Base-by-base conservation (phyloP, 2,888 invertebrate genomes). In the Drosophila borborema region DNA sequence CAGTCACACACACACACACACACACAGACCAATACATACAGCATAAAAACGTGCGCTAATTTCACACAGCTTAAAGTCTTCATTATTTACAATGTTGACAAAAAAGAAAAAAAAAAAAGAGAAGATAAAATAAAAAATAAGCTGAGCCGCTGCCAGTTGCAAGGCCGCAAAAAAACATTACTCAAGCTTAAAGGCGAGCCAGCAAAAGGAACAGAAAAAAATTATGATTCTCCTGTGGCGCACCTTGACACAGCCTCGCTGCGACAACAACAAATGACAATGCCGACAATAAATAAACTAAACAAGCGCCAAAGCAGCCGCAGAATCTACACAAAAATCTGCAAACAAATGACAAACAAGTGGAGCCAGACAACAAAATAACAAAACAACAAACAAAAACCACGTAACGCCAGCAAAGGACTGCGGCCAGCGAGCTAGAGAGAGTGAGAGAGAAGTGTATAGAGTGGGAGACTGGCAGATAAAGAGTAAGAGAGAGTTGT, bases 241-340 rank as follows among this genome's bases (percentile, higher is more conserved):
- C 78, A 86, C 89, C 77, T 86, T 90, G 83, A 80, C 88, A 89
- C 76, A 87, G 72, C 85, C 74, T 63, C 63, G 58, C 56, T 45
- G 67, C 65, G 53, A 49, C 61, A 64, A 62, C 64, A 61, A 38
- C 64, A 63, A 80, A 70, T 64, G 82, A 74, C 72, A 76, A 78
- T 66, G 65, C 67, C 64, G 75, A 85, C 85, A 86, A 85, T 85
- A 86, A 90, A 86, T 86, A 86, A 90, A 90, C 89, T 86, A 90
- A 86, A 89, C 77, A 83, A 75, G 74, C 87, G 78, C 66, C 89
- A 89, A 86, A 89, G 84, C 79, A 84, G 85, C 90, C 86, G 71
- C 90, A 90, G 72, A 89, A 90, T 90, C 80, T 87, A 81, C 85
- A 84, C 90, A 89, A 80, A 87, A 90, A 87, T 87, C 86, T 90